Percentiles rank a stretch among this genome's conserved stretches.
Evolutionary conservation across 2,888 invertebrate species (phyloP).

Genomic region (Metalampra italica): DNA sequence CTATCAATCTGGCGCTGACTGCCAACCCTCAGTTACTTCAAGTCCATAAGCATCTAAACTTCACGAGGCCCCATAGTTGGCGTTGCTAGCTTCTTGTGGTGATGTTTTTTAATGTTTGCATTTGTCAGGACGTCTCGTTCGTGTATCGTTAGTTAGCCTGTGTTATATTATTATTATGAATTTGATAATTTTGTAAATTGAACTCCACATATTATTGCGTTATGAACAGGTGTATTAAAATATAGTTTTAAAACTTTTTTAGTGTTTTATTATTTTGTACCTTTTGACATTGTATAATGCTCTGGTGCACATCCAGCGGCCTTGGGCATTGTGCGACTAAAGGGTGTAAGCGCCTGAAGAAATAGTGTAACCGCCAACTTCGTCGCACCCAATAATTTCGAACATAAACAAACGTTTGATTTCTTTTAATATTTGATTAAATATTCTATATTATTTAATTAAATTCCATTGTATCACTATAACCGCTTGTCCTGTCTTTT

Average conservation of each 20-base stretch:
- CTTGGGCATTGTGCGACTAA: too few species aligned
- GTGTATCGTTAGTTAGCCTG: constrained; percentile 49
- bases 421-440: too few species aligned
- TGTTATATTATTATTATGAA: constrained; percentile 51
- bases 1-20: too few species aligned
- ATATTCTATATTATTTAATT: background rate
- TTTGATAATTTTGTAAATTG: constrained; percentile 70
- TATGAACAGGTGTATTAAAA: constrained; percentile 70
- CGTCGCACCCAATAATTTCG: too few species aligned
- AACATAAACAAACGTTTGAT: too few species aligned
- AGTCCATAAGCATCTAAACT: too few species aligned
- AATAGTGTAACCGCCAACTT: too few species aligned
- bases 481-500: constrained; percentile 22
- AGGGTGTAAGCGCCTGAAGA: too few species aligned
- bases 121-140: constrained; percentile 40
- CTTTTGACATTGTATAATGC: background rate
- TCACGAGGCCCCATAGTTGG: too few species aligned
- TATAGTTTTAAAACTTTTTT: constrained; percentile 59
- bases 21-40: too few species aligned
- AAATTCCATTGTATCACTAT: background rate
- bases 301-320: too few species aligned
- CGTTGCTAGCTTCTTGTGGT: constrained; percentile 8
- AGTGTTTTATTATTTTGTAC: constrained; percentile 25
- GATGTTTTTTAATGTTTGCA: constrained; percentile 36
- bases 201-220: constrained; percentile 64